phyloP scores from a whole-genome alignment of 2,113 vertebrate genomes.

The Astur gentilis region DNA sequence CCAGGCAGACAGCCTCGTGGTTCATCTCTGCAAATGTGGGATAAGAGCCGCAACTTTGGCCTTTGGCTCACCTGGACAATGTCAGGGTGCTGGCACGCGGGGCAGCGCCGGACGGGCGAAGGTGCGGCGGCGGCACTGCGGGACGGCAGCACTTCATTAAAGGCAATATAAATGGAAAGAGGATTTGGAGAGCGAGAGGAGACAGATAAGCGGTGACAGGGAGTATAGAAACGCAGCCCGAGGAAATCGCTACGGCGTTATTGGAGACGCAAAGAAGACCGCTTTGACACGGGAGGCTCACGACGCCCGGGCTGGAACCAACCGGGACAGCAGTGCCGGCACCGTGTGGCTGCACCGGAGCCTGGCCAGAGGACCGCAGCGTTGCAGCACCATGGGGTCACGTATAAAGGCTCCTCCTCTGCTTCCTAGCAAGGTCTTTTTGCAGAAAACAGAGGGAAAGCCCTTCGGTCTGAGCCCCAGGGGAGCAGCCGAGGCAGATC shows the following conservation, averaged over 20 bases:
- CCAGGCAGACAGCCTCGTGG: background rate
- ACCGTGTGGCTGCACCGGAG: accelerated
- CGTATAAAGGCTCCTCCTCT: background rate
- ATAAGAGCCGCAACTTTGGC: accelerated
- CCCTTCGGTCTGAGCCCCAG: background rate
- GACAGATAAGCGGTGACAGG: background rate
- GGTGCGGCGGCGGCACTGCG: background rate
- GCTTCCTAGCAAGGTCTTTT: background rate
- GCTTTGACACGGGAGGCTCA: background rate
- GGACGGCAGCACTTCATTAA: background rate
- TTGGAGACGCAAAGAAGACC: accelerated
- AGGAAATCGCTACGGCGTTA: background rate
- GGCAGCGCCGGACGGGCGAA: background rate
- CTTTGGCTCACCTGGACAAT: accelerated
- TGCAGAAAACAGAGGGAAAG: background rate
- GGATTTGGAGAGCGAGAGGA: background rate
- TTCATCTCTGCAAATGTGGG: background rate
- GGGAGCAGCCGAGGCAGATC: no score
- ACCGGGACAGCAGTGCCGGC: background rate
- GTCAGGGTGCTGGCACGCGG: accelerated
- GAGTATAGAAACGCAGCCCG: background rate
- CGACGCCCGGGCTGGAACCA: background rate
- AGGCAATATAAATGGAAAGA: background rate
- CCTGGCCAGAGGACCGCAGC: background rate
- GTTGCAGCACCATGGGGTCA: accelerated